Evolutionary conservation across 1,140 invertebrate genomes (phyloP), one percentile per base, ranked within the genome.

Genomic region (Pseudomyrmex dendroicus): DNA sequence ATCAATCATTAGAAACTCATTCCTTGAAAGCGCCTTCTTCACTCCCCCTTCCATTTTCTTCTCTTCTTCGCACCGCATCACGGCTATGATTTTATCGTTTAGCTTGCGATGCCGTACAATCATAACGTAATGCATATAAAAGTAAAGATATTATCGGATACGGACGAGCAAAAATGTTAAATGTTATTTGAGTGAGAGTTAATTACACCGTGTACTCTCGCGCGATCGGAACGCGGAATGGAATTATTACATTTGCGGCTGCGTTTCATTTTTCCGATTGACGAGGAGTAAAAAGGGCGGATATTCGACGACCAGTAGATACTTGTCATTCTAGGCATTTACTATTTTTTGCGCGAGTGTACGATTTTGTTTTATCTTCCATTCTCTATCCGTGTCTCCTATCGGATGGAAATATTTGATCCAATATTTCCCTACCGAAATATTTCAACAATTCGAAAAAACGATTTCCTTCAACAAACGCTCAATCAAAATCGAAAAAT

Each of bases 1-100:
- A 86, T 87, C 86, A 87, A 87, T 87, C 85, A 86, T 87, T 86
- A 86, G 85, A 87, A 87, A 87, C 61, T 72, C 74, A 86, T 85
- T 88, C 52, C 83, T 88, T 77, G 73, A 87, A 74, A 88, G 72
- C 59, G 54, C 64, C 50, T 83, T 54, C 50, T 83, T 35, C 50
- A 25, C 25, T 59, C 10, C 15, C 2, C 54, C 17, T 4, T 25
- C 5, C 9, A 8, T 7, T 59, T 20, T 5, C 22, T 52, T 17
- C 17, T n/a, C 13, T n/a, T 7, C 2, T 17, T 22, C 22, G 9
- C 9, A 10, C 22, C 44, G 20, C 25, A 22, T 20, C 10, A 64
- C 48, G 17, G 44, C 44, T 62, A 87, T 78, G 82, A 86, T 84
- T 87, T 86, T 86, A 87, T 84, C 85, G 52, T 84, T 84, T 62